Percentiles rank a stretch among this genome's conserved stretches.
Conservation (phyloP, 2,888 invertebrate species). For the Chrysolina oricalcia region DNA sequence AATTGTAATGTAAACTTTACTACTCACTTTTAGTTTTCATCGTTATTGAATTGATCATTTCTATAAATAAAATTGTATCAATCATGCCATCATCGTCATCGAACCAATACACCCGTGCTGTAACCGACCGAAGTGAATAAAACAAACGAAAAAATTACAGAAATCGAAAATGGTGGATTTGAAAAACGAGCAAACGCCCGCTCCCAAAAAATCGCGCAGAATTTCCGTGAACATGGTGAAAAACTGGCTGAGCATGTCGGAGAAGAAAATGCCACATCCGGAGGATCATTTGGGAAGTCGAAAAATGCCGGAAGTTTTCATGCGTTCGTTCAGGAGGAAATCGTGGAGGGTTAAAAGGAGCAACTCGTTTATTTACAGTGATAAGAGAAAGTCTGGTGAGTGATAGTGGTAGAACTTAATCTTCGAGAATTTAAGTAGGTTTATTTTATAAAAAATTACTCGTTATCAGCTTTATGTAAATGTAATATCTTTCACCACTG, state of each 20-base stretch:
- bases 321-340: slow-evolving; percentile 81
- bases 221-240: slow-evolving; percentile 81
- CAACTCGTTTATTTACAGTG: slow-evolving; percentile 82
- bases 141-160: not conserved
- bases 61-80: not conserved
- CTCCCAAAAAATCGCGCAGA: slow-evolving; percentile 68
- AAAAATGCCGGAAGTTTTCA: slow-evolving; percentile 83
- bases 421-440: not conserved
- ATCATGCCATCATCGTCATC: slow-evolving; percentile 1
- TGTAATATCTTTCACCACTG: too few relatives aligned
- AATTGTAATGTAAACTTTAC: too few relatives aligned
- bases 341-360: slow-evolving; percentile 84
- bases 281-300: slow-evolving; percentile 63
- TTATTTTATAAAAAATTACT: not conserved
- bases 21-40: not conserved
- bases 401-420: not conserved
- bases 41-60: not conserved
- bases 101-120: not conserved
- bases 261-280: slow-evolving; percentile 67
- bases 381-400: slow-evolving; percentile 88
- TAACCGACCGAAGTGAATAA: slow-evolving; percentile 3
- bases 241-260: slow-evolving; percentile 82
- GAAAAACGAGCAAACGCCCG: slow-evolving; percentile 65
- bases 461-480: too few relatives aligned
- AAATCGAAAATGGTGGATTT: slow-evolving; percentile 68